phyloP scores from a whole-genome alignment of 2,888 invertebrate genomes.

The Neuroscelio doddi region DNA sequence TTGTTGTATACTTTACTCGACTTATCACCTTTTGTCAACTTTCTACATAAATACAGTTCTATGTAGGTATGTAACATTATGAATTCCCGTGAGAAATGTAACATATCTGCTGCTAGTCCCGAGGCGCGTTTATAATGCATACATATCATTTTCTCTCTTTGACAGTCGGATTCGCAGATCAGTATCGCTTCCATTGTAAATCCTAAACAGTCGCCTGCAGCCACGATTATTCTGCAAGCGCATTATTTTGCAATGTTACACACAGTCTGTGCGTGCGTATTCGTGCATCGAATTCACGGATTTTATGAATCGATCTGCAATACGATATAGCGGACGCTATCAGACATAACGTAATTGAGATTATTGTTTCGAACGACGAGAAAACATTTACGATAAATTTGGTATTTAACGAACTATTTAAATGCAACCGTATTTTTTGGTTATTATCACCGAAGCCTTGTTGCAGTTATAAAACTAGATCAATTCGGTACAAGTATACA shows the following conservation, averaged over 20 bases:
- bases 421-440: background rate
- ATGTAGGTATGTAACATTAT: constrained; percentile 42
- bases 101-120: constrained; percentile 9
- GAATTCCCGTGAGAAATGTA: constrained; percentile 48
- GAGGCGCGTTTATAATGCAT: constrained; percentile 6
- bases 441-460: no score
- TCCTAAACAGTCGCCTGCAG: constrained; percentile 27
- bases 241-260: constrained; percentile 26
- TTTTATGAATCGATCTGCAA: constrained; percentile 18
- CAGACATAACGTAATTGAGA: constrained; percentile 21
- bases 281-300: constrained; percentile 10
- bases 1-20: no score
- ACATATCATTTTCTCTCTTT: constrained; percentile 19
- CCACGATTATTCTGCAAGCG: constrained; percentile 21
- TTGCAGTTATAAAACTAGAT: no score
- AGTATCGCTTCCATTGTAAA: constrained; percentile 21
- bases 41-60: background rate
- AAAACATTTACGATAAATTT: constrained; percentile 9
- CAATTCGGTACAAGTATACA: no score
- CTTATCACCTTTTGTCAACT: no score
- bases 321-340: constrained; percentile 11
- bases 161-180: constrained; percentile 27
- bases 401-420: constrained; percentile 15
- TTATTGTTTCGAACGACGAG: constrained; percentile 15
- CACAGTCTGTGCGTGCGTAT: background rate